A percentile compares a stretch with the other conserved stretches of the same genome.
phyloP scores from a whole-genome alignment of 1,140 invertebrate genomes.

The Drosophila teissieri region DNA sequence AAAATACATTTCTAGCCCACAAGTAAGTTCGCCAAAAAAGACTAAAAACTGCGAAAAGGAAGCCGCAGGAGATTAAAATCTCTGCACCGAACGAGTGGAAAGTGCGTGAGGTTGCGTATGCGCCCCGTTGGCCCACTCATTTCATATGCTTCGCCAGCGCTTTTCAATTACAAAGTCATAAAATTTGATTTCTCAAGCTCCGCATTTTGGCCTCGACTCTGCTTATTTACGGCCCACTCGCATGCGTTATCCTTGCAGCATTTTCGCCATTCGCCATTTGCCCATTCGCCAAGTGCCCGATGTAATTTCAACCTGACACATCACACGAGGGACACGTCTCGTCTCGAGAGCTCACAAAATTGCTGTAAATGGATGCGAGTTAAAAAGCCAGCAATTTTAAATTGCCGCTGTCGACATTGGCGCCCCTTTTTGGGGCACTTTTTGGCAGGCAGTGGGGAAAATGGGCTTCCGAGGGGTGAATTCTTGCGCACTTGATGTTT shows the following conservation, averaged over 20 bases:
- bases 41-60: neutral
- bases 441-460: neutral
- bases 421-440: conserved; percentile 34
- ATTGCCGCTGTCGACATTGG: conserved; percentile 72
- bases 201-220: conserved; percentile 50
- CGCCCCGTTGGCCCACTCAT: conserved; percentile 22
- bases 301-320: conserved; percentile 82
- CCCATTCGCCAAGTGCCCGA: conserved; percentile 69
- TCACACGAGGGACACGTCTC: conserved; percentile 63
- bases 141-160: conserved; percentile 53
- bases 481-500: conserved; percentile 77
- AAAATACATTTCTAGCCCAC: neutral
- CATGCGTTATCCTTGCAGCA: conserved; percentile 61
- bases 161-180: conserved; percentile 81
- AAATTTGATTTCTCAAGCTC: conserved; percentile 77
- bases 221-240: conserved; percentile 65
- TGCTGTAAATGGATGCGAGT: conserved; percentile 83
- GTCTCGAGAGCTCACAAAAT: conserved; percentile 65
- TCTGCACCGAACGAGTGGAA: neutral
- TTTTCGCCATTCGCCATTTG: conserved; percentile 54
- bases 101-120: conserved; percentile 2
- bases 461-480: conserved; percentile 11
- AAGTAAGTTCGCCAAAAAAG: neutral
- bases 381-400: conserved; percentile 83
- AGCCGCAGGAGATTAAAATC: neutral